These are phyloP conservation scores for Gerosis bhagava DNA, from an alignment of 2,888 invertebrate species.

Conservation along the genomic window DNA sequence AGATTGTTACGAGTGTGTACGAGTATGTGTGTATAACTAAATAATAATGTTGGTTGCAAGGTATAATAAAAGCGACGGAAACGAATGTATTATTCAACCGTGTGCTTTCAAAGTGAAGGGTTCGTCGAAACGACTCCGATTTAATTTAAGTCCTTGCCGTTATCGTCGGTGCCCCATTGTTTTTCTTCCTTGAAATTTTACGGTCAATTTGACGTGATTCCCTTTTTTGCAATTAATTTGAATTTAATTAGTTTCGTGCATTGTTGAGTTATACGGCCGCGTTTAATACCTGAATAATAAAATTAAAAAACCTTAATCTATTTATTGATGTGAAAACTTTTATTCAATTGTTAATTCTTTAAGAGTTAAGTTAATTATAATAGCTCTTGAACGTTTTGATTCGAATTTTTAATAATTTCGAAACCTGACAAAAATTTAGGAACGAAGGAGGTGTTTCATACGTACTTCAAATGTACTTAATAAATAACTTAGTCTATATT, in stretches of 20 bases:
- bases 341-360: too few species aligned
- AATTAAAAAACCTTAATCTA: too few species aligned
- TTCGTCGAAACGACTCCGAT: constrained; percentile 74
- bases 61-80: constrained; percentile 5
- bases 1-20: too few species aligned
- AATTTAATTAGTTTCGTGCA: constrained; percentile 75
- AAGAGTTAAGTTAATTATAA: too few species aligned
- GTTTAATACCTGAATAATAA: constrained; percentile 11
- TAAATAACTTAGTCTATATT: too few species aligned
- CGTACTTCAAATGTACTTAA: too few species aligned
- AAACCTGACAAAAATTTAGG: too few species aligned
- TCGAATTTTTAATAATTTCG: too few species aligned
- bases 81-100: constrained; percentile 32
- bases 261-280: constrained; percentile 41
- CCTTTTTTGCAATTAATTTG: constrained; percentile 74
- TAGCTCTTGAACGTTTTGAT: too few species aligned
- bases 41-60: background rate
- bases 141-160: constrained; percentile 78
- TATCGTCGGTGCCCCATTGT: constrained; percentile 77
- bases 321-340: too few species aligned
- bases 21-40: too few species aligned
- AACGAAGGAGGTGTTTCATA: too few species aligned
- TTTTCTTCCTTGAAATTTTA: constrained; percentile 80
- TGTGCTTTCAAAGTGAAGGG: constrained; percentile 65
- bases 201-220: constrained; percentile 80